Conservation (phyloP, 1,140 invertebrate genomes). For the Camponotus pennsylvanicus region DNA sequence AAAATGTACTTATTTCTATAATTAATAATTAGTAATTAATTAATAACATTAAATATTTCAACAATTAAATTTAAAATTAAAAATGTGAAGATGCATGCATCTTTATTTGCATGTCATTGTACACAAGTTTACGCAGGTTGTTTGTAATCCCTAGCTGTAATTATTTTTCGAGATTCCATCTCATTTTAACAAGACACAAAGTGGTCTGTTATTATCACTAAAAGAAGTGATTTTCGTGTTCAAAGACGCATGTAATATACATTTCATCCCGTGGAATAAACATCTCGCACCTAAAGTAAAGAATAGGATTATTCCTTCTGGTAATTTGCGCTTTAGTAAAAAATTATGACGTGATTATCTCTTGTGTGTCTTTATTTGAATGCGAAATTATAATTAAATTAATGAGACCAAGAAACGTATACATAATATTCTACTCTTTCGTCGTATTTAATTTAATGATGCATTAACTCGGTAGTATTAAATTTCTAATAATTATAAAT, state of each 20-base stretch:
- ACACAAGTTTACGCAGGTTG: not conserved
- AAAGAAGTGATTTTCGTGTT: constrained; percentile 5
- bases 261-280: not conserved
- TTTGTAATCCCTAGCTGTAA: not conserved
- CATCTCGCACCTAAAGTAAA: not conserved
- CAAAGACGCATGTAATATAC: not conserved
- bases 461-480: too few relatives aligned
- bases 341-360: not conserved
- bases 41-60: not conserved
- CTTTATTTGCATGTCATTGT: not conserved
- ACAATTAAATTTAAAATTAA: not conserved
- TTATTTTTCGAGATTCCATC: not conserved
- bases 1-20: too few relatives aligned
- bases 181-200: constrained; percentile 13
- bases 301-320: not conserved
- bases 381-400: not conserved
- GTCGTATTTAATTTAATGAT: not conserved
- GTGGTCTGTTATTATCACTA: not conserved
- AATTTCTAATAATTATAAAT: not conserved
- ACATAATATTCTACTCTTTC: not conserved
- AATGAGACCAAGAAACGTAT: not conserved
- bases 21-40: not conserved
- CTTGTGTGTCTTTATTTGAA: not conserved
- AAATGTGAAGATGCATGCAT: not conserved
- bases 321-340: not conserved